Base-by-base conservation (phyloP, 2,797 vertebrate genomes). In the Channallabes apus region DNA sequence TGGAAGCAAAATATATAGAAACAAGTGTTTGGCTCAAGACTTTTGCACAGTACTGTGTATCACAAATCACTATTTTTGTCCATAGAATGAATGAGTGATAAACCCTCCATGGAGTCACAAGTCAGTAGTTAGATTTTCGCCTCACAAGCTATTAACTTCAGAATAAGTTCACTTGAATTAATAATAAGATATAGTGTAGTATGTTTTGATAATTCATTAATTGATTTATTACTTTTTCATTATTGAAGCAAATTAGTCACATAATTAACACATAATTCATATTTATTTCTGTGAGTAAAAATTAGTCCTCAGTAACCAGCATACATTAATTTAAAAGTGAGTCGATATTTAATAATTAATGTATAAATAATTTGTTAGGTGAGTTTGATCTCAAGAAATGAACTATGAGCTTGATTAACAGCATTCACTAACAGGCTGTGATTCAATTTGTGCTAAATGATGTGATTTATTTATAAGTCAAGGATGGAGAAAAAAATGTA, bases 401-500 rank as follows among this genome's bases (percentile, higher is more conserved):
- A n/a, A 9, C 20, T 35, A 12, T 5, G 27, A 5, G 51, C 32
- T 56, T 35, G 20, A 59, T 59, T 35, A 20, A 59, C 56, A 61
- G 6, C 54, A 22, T 61, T 24, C 56, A 78, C 20, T 35, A 29
- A 22, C 54, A 35, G 32, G 27, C 72, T 76, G n/a, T 56, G 20
- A 35, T 59, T 35, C 22, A 22, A 77, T 77, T 6, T 77, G 29
- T 59, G 54, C 29, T 59, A 24, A 59, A 59, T 59, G 0, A 77
- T 35, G 35, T 64, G 35, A 64, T 64, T 61, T 64, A 80, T 41
- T 62, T 79, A 38, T 22, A 79, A 62, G 18, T 76, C 27, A 76
- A 56, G 18, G 73, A 20, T 58, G n/a, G 27, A 0, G 6, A 56
- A 62, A 22, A 78, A 38, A 2, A 1, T n/a, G 12, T 24, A 41